Evolutionary conservation across 2,888 invertebrate species (phyloP).

Genomic region (Muschampia plurimacula): DNA sequence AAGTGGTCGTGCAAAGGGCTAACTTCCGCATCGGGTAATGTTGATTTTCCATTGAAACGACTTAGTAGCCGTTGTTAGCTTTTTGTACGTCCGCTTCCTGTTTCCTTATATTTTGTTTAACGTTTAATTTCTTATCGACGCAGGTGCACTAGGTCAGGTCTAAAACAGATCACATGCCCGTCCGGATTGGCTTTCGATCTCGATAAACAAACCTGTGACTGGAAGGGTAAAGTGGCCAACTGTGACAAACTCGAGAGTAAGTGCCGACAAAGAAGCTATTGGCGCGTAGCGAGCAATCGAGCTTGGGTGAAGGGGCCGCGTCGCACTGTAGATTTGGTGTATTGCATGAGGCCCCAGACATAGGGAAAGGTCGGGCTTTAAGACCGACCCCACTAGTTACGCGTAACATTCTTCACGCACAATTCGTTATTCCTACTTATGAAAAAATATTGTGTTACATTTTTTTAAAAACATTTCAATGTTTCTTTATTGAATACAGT

Average conservation of each 20-base stretch:
- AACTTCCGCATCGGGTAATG: conserved; percentile 58
- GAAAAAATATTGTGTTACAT: neutral
- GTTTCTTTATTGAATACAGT: neutral
- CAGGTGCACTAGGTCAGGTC: conserved; percentile 97
- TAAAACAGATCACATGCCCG: conserved; percentile 98
- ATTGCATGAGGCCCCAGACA: conserved; percentile 81
- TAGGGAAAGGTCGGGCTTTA: conserved; percentile 60
- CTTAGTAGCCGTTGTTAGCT: conserved; percentile 61
- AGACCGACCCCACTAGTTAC: conserved; percentile 61
- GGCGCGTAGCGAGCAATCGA: conserved; percentile 80
- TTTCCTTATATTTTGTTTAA: conserved; percentile 69
- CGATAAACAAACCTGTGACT: conserved; percentile 99
- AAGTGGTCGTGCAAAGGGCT: conserved; percentile 79
- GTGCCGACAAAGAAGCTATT: conserved; percentile 86
- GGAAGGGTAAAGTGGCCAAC: conserved; percentile 99
- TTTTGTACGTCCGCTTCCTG: conserved; percentile 78
- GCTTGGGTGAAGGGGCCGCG: conserved; percentile 84
- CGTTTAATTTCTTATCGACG: conserved; percentile 84
- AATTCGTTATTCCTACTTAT: conserved; percentile 14
- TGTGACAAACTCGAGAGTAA: conserved; percentile 99
- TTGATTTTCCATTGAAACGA: conserved; percentile 49
- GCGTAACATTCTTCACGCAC: conserved; percentile 61
- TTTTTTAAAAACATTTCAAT: neutral
- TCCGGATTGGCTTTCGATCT: conserved; percentile 98
- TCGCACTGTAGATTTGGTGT: conserved; percentile 81